Evolutionary conservation across 2,888 invertebrate species (phyloP), one percentile per base, ranked within the genome.

Genomic region (Cheilosia vulpina): DNA sequence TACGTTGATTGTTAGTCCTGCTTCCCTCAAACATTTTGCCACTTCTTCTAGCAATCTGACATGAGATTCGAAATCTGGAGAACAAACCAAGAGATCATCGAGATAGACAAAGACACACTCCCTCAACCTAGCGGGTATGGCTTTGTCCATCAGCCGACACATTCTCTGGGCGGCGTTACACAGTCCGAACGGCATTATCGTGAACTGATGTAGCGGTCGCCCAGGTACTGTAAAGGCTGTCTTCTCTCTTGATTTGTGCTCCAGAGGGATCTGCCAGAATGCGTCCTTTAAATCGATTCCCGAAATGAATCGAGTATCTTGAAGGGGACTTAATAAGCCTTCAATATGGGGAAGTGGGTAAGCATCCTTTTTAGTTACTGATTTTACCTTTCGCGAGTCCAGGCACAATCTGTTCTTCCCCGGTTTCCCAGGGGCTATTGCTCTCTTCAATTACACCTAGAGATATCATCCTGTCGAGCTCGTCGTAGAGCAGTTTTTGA

Each of bases 241-340:
- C 13, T 38, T 17, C 58, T 58, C 4, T 4, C 17, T 38, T 13
- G 38, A 58, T 21, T 19, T 17, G 13, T 19, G 45, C 45, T 62
- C 62, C 62, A 62, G 45, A 43, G 62, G 62, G n/a, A 62, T 62
- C 27, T 62, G 62, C 62, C 62, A 62, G 27, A 45, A 62, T 9
- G 60, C 60, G 47, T 47, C 45, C 2, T 41, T 50, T 9, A 50
- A 17, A 50, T 50, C 15, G 19, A 50, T 50, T 19, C 19, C 19
- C 2, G 60, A 60, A 5, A 60, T 62, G n/a, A 47, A 31, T n/a
- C n/a, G 27, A 4, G 41, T 60, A 15, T 27, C 41, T 19, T 60
- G 60, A 13, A 45, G 43, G 13, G 24, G 41, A 21, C 43, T 60
- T 2, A 60, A 17, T 4, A 43, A 21, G 6, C 60, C 60, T 43